Evolutionary conservation across 2,888 invertebrate genomes (phyloP).

Genomic region (Acronicta psi): DNA sequence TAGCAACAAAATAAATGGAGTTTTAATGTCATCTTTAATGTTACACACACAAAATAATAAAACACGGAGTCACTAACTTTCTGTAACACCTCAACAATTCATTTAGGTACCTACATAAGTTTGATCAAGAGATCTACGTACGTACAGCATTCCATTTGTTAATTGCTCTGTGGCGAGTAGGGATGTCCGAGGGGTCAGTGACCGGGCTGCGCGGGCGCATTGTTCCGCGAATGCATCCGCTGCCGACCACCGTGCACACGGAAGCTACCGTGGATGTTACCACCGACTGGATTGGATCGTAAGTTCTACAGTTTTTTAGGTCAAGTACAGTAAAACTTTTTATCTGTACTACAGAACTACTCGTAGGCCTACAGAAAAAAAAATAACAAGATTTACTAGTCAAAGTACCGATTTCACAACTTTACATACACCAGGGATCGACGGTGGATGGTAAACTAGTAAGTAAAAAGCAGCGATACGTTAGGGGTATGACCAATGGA

Average conservation of each 20-base stretch:
- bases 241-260: constrained; percentile 47
- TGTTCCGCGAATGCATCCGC: constrained; percentile 72
- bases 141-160: constrained; percentile 8
- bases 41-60: neutral
- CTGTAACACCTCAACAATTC: neutral
- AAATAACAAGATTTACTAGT: too few species aligned
- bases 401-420: too few species aligned
- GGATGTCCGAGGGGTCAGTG: constrained; percentile 57
- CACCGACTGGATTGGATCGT: constrained; percentile 21
- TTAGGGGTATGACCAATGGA: too few species aligned
- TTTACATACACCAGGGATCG: too few species aligned
- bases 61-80: neutral
- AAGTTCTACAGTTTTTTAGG: constrained; percentile 10
- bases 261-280: constrained; percentile 49
- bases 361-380: too few species aligned
- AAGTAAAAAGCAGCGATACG: too few species aligned
- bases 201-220: constrained; percentile 64
- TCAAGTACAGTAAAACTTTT: neutral
- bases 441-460: too few species aligned
- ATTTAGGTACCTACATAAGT: too few species aligned
- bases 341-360: neutral
- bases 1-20: constrained; percentile 21
- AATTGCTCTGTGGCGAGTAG: constrained; percentile 18
- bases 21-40: neutral
- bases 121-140: neutral